Base-by-base conservation (phyloP, 2,113 vertebrate species). In the Indicator indicator region DNA sequence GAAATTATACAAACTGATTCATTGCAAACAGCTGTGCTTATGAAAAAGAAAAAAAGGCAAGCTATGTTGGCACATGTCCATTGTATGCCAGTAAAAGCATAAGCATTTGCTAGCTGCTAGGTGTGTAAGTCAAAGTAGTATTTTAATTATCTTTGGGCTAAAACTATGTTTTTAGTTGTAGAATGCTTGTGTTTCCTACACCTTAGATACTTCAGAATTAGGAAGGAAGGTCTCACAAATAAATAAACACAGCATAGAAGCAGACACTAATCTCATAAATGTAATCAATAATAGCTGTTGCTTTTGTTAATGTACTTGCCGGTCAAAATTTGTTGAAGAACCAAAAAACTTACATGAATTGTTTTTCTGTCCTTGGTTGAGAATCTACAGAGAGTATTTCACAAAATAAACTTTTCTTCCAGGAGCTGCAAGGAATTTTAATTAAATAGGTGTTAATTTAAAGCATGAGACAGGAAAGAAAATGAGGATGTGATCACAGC, bases 1-100 rank as follows among this genome's bases (percentile, higher is more conserved):
- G 94, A 96, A 95, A 95, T 95, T 92, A n/a, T 17, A 82, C 87
- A 75, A 88, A 87, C 86, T 75, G 68, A 89, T 88, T 94, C 71
- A 95, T 79, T 92, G 69, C 46, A 75, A 96, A 86, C 93, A 97
- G 83, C 89, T 95, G 95, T 89, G 78, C 87, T 93, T 65, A 32
- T 70, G 36, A 28, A 60, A 78, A 67, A 54, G 60, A 65, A 44
- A 9, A 64, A 44, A 9, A 80, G 12, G 12, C 38, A 89, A 82
- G 58, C 27, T 63, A 9, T 65, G 36, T 27, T 93, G 88, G 89
- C 80, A 78, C 48, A n/a, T 83, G 73, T 90, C 71, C 80, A 72
- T 30, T 60, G 18, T 26, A 36, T 81, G 65, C 75, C 88, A 67
- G 65, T 87, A 87, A 93, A 97, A 93, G 69, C 46, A 67, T 33